A percentile compares a stretch with the other conserved stretches of the same genome.
Evolutionary conservation across 2,888 invertebrate genomes (phyloP).

Genomic region (Matsumyia berberina): DNA sequence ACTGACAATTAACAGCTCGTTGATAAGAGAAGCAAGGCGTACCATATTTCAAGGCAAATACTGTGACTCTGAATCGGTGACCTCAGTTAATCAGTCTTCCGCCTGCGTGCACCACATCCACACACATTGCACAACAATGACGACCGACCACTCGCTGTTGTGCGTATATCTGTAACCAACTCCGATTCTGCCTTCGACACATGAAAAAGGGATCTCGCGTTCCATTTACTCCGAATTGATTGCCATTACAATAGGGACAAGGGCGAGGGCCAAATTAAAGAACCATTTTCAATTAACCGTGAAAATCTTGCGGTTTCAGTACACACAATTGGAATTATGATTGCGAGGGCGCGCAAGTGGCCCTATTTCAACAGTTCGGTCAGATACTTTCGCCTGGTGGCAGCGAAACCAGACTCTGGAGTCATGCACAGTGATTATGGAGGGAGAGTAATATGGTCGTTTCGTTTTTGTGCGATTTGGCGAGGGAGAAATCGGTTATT

Average conservation of each 20-base stretch:
- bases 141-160: slow-evolving; percentile 51
- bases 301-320: slow-evolving; percentile 57
- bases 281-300: slow-evolving; percentile 64
- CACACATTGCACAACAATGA: slow-evolving; percentile 52
- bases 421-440: neutral
- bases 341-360: slow-evolving; percentile 25
- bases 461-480: neutral
- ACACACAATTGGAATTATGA: slow-evolving; percentile 20
- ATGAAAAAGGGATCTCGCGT: slow-evolving; percentile 48
- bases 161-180: slow-evolving; percentile 17
- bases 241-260: slow-evolving; percentile 42
- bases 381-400: slow-evolving; percentile 41
- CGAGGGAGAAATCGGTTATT: slow-evolving; percentile 27
- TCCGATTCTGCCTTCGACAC: too few relatives aligned
- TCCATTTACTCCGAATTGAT: slow-evolving; percentile 48
- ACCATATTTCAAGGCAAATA: slow-evolving; percentile 1
- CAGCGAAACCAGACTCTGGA: neutral
- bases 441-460: neutral
- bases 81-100: slow-evolving; percentile 59
- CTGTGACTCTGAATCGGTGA: slow-evolving; percentile 16
- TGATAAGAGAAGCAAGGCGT: slow-evolving; percentile 6
- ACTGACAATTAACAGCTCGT: neutral
- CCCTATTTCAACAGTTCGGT: slow-evolving; percentile 7
- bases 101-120: slow-evolving; percentile 44
- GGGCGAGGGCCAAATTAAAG: slow-evolving; percentile 39